These are phyloP conservation scores for Vidua chalybeata DNA, from an alignment of 2,113 vertebrate species.

Conservation along the genomic window DNA sequence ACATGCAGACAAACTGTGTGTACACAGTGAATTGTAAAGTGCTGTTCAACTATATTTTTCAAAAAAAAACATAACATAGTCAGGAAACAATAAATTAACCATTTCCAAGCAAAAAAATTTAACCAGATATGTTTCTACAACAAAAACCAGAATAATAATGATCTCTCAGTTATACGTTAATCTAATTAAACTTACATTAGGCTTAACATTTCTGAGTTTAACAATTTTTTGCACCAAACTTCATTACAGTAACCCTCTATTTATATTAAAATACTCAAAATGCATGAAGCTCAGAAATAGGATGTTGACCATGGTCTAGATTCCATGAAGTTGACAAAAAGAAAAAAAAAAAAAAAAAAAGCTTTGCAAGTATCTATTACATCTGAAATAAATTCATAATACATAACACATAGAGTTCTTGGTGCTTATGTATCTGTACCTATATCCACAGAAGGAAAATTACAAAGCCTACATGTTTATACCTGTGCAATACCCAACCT, in stretches of 20 bases:
- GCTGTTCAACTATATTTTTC: not conserved
- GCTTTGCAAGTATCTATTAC: not conserved
- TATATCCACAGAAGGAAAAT: not conserved
- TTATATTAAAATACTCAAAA: not conserved
- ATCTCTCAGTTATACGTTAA: not conserved
- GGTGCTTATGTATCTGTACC: not conserved
- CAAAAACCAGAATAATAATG: not conserved
- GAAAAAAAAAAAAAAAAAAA: not conserved
- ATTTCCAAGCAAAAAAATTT: not conserved
- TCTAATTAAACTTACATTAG: not conserved
- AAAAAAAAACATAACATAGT: not conserved
- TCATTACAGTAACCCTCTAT: not conserved
- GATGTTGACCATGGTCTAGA: not conserved
- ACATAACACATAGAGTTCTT: not conserved
- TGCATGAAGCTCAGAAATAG: not conserved
- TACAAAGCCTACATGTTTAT: not conserved
- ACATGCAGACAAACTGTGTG: not conserved
- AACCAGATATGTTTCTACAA: not conserved
- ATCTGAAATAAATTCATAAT: not conserved
- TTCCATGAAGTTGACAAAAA: not conserved
- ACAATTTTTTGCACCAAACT: not conserved
- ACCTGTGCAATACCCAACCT: not conserved
- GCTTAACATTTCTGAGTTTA: not conserved
- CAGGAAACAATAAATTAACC: not conserved
- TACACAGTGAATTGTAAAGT: not conserved